Percentiles rank a stretch among this genome's conserved stretches.
Conservation (phyloP, 1,140 invertebrate species). For the Thaumatotibia leucotreta region DNA sequence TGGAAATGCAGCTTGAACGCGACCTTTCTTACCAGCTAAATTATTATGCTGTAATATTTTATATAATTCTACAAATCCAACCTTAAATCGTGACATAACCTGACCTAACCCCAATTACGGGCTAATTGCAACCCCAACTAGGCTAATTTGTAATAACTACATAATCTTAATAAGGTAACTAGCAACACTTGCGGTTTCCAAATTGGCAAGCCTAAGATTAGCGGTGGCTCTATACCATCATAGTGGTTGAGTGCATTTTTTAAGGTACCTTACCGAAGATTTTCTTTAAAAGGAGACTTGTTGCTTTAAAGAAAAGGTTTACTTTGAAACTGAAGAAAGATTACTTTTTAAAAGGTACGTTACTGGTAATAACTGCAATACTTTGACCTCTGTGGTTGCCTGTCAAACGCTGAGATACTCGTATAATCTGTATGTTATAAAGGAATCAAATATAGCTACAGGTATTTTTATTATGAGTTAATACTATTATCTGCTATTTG, state of each 20-base stretch:
- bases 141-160: neutral
- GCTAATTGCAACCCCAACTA: neutral
- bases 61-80: neutral
- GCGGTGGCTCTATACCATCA: neutral
- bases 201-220: neutral
- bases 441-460: too few relatives aligned
- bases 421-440: too few relatives aligned
- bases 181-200: neutral
- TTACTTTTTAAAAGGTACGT: neutral
- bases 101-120: neutral
- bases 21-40: too few relatives aligned
- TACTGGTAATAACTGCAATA: neutral
- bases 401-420: too few relatives aligned
- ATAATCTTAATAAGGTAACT: neutral
- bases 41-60: too few relatives aligned
- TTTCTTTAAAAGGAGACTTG: neutral
- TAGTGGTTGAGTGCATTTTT: neutral
- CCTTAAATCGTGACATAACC: neutral
- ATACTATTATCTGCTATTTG: too few relatives aligned
- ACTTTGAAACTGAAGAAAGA: neutral
- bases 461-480: too few relatives aligned
- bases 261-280: neutral
- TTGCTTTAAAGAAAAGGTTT: neutral
- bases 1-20: too few relatives aligned
- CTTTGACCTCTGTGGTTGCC: neutral